phyloP scores from a whole-genome alignment of 2,113 vertebrate genomes.

The Daphoenositta chrysoptera region DNA sequence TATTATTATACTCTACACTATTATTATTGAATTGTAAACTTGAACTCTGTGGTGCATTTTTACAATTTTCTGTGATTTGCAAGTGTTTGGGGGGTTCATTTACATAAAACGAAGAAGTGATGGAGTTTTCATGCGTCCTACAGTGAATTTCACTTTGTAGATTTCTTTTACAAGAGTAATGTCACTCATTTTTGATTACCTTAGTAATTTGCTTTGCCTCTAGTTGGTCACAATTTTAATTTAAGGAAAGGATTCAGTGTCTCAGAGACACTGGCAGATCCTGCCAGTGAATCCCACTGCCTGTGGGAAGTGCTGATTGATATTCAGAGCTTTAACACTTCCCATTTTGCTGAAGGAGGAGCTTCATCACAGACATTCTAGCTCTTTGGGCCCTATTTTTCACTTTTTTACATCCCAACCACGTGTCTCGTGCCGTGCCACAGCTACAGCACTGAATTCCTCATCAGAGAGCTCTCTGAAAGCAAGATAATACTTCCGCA shows the following conservation, averaged over 20 bases:
- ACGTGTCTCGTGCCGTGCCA: conserved; percentile 19
- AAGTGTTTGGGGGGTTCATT: background rate
- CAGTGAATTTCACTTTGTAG: conserved; percentile 11
- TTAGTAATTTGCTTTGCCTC: conserved; percentile 43
- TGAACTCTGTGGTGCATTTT: conserved; percentile 18
- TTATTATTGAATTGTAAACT: conserved; percentile 38
- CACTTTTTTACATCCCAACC: conserved; percentile 50
- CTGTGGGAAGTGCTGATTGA: conserved; percentile 62
- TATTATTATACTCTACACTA: conserved; percentile 22
- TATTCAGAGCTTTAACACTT: conserved; percentile 64
- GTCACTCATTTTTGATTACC: conserved; percentile 38
- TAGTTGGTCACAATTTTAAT: conserved; percentile 60
- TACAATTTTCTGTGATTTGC: conserved; percentile 18
- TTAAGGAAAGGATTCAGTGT: conserved; percentile 11
- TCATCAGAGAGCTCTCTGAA: conserved; percentile 53
- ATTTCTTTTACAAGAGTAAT: conserved; percentile 23
- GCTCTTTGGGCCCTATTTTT: conserved; percentile 40
- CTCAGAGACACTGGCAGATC: conserved; percentile 21
- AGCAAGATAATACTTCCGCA: background rate
- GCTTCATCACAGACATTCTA: conserved; percentile 45
- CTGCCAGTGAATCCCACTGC: conserved; percentile 54
- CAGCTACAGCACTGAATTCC: conserved; percentile 49
- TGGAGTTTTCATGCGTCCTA: background rate
- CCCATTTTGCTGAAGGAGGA: conserved; percentile 57
- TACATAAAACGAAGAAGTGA: background rate